These are phyloP conservation scores for Malthinus flaveolus DNA, from an alignment of 2,888 invertebrate species.

Conservation along the genomic window DNA sequence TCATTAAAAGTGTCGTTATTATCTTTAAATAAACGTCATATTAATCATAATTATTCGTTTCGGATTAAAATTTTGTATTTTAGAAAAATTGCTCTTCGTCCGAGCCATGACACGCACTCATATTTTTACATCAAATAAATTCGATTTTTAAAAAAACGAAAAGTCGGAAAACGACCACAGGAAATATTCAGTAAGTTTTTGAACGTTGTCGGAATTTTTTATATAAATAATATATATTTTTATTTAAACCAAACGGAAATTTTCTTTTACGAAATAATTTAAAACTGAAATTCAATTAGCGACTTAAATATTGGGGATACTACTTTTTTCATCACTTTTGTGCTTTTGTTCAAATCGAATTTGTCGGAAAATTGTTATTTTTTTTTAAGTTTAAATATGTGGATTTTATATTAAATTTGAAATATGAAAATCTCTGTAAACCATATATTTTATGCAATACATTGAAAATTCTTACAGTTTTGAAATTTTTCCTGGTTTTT, in stretches of 20 bases:
- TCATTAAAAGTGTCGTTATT: slow-evolving; percentile 18
- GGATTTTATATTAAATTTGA: too few relatives aligned
- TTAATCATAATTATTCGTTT: slow-evolving; percentile 24
- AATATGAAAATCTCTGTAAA: too few relatives aligned
- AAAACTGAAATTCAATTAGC: too few relatives aligned
- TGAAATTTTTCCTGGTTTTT: too few relatives aligned
- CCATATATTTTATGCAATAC: too few relatives aligned
- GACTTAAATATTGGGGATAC: too few relatives aligned
- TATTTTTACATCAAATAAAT: slow-evolving; percentile 25
- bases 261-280: too few relatives aligned
- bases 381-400: too few relatives aligned
- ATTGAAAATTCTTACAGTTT: too few relatives aligned
- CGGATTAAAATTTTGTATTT: background rate
- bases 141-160: slow-evolving; percentile 13
- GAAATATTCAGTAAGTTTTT: slow-evolving; percentile 11
- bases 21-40: slow-evolving; percentile 5
- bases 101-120: slow-evolving; percentile 23
- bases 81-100: slow-evolving; percentile 8
- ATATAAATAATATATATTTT: slow-evolving; percentile 2
- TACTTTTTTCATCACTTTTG: too few relatives aligned
- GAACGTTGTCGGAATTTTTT: slow-evolving; percentile 11
- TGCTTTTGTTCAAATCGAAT: too few relatives aligned
- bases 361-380: too few relatives aligned
- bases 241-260: background rate
- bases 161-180: slow-evolving; percentile 15